These are phyloP conservation scores for Patiria miniata DNA, from an alignment of 35 echinoderm and acorn worm species.

Conservation along the genomic window DNA sequence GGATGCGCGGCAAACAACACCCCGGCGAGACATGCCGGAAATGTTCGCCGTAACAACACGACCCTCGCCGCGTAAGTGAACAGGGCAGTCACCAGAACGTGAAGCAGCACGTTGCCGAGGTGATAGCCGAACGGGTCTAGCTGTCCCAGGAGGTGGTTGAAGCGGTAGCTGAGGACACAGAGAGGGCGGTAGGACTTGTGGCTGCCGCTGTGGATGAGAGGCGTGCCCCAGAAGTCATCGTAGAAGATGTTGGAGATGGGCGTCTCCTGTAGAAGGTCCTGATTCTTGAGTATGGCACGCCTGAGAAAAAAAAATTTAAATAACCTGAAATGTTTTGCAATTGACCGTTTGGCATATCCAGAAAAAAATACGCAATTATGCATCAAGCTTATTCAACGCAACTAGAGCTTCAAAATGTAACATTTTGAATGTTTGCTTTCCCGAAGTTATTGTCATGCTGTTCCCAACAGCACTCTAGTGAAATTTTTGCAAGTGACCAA, in stretches of 20 bases:
- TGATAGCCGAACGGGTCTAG: slow-evolving; percentile 91
- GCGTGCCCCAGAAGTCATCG: slow-evolving; percentile 97
- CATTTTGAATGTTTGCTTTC: no score
- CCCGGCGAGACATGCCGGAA: slow-evolving; percentile 44
- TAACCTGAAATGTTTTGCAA: not conserved
- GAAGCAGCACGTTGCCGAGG: slow-evolving; percentile 73
- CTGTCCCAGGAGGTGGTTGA: slow-evolving; percentile 72
- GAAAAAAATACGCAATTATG: no score
- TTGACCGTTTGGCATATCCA: no score
- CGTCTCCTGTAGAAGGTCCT: slow-evolving; percentile 73
- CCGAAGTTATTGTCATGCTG: no score
- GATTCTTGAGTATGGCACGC: slow-evolving; percentile 96
- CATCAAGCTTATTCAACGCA: no score
- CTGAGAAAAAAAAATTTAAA: slow-evolving; percentile 54
- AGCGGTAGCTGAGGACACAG: slow-evolving; percentile 83
- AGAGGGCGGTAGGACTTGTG: slow-evolving; percentile 98
- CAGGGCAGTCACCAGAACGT: slow-evolving; percentile 40
- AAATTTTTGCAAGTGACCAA: no score
- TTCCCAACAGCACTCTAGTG: no score
- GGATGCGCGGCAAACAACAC: slow-evolving; percentile 73
- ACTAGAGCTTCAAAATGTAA: no score
- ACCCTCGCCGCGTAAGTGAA: not conserved
- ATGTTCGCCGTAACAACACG: slow-evolving; percentile 32
- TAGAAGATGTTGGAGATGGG: slow-evolving; percentile 71
- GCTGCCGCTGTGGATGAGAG: slow-evolving; percentile 80